Evolutionary conservation across 2,113 vertebrate species (phyloP).

Genomic region (Dendropsophus ebraccatus): DNA sequence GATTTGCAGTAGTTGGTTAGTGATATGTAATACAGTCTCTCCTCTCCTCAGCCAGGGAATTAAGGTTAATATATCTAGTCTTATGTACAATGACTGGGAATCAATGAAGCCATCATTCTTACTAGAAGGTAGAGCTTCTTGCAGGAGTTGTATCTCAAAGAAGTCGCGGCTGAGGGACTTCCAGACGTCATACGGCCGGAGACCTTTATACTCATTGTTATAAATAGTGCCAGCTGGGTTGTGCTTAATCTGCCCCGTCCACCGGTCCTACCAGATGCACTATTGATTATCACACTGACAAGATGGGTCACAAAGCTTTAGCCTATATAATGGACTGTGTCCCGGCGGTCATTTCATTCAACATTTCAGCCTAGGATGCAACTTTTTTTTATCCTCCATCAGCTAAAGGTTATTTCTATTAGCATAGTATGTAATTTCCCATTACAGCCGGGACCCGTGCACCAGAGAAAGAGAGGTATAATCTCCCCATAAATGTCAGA

Average conservation of each 20-base stretch:
- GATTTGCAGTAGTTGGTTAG: too few relatives aligned
- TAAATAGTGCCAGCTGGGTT: neutral
- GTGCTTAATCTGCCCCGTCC: neutral
- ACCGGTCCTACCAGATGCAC: neutral
- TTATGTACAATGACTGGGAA: neutral
- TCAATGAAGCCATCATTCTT: neutral
- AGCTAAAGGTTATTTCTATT: constrained; percentile 51
- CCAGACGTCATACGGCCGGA: neutral
- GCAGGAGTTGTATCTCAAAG: neutral
- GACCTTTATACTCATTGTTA: neutral
- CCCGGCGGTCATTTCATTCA: neutral
- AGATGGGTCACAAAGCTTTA: neutral
- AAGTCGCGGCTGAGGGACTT: neutral
- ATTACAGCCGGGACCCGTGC: constrained; percentile 15
- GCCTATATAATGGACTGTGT: constrained; percentile 17
- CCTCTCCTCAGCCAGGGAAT: too few relatives aligned
- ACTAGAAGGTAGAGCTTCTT: neutral
- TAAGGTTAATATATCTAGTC: too few relatives aligned
- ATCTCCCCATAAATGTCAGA: constrained; percentile 56
- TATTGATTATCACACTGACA: neutral
- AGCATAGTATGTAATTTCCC: constrained; percentile 48
- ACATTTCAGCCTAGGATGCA: constrained; percentile 25
- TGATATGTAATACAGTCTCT: too few relatives aligned
- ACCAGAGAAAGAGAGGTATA: constrained; percentile 24
- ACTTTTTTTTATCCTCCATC: constrained; percentile 2